phyloP scores from a whole-genome alignment of 2,888 invertebrate genomes.

The Amphimallon solstitiale region DNA sequence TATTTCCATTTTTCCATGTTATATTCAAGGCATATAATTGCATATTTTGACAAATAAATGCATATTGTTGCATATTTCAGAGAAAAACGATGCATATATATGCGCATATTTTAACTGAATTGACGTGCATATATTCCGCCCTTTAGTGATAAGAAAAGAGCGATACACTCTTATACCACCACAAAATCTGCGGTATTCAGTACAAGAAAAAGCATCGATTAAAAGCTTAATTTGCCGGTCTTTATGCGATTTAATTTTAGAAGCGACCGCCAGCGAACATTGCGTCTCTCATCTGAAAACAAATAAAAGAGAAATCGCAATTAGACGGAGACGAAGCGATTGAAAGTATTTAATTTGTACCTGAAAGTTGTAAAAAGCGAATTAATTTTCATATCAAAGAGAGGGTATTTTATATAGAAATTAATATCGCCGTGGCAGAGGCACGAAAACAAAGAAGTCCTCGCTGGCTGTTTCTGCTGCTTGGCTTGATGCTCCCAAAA shows the following conservation, averaged over 20 bases:
- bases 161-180: too few relatives aligned
- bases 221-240: slow-evolving; percentile 10
- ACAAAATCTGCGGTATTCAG: too few relatives aligned
- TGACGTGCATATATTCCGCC: too few relatives aligned
- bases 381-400: slow-evolving; percentile 52
- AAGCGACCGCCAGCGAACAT: not conserved
- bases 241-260: slow-evolving; percentile 5
- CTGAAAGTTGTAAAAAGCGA: slow-evolving; percentile 42
- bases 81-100: too few relatives aligned
- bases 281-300: not conserved
- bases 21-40: too few relatives aligned
- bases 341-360: slow-evolving; percentile 44
- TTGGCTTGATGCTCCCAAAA: slow-evolving; percentile 39
- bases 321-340: slow-evolving; percentile 11
- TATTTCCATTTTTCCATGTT: too few relatives aligned
- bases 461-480: not conserved
- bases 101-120: too few relatives aligned
- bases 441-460: slow-evolving; percentile 37
- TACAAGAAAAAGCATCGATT: slow-evolving; percentile 6
- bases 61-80: too few relatives aligned
- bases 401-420: slow-evolving; percentile 51
- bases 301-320: slow-evolving; percentile 17
- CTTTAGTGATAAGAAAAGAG: too few relatives aligned
- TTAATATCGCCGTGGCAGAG: slow-evolving; percentile 52
- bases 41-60: too few relatives aligned